Evolutionary conservation across 1,140 invertebrate species (phyloP).

Genomic region (Streblospio benedicti): DNA sequence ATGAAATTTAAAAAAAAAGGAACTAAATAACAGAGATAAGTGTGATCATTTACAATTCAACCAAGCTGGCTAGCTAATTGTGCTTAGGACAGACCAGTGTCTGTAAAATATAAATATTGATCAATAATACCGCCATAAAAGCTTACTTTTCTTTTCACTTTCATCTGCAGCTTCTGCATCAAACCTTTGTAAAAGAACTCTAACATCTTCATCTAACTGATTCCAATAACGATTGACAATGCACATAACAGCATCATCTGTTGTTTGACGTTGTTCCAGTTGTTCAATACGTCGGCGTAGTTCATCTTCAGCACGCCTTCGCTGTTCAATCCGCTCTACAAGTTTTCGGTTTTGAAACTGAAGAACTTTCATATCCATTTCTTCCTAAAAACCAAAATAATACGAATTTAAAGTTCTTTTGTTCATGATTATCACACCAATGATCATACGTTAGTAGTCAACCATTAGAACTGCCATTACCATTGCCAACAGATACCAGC

Average conservation of each 20-base stretch:
- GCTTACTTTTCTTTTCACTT: constrained; percentile 80
- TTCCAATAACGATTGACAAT: constrained; percentile 97
- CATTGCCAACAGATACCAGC: too few relatives aligned
- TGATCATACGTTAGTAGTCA: too few relatives aligned
- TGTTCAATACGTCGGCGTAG: constrained; percentile 87
- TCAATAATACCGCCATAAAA: too few relatives aligned
- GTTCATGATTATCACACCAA: too few relatives aligned
- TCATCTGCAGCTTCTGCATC: constrained; percentile 96
- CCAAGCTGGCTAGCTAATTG: too few relatives aligned
- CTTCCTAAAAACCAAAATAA: constrained; percentile 55
- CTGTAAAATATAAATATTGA: too few relatives aligned
- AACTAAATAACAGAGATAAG: too few relatives aligned
- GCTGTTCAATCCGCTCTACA: constrained; percentile 76
- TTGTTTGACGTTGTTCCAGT: constrained; percentile 89
- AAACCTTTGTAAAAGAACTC: constrained; percentile 86
- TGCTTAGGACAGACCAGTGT: too few relatives aligned
- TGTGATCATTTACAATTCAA: too few relatives aligned
- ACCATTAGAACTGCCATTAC: too few relatives aligned
- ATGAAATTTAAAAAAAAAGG: neutral
- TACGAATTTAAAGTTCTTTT: too few relatives aligned
- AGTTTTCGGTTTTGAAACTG: constrained; percentile 96
- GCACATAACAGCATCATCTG: constrained; percentile 94
- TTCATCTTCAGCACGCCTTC: constrained; percentile 80
- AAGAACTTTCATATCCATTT: constrained; percentile 93
- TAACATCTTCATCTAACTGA: constrained; percentile 77